A percentile compares a stretch with the other conserved stretches of the same genome.
Evolutionary conservation across 2,113 vertebrate genomes (phyloP).

Genomic region (Pica pica): DNA sequence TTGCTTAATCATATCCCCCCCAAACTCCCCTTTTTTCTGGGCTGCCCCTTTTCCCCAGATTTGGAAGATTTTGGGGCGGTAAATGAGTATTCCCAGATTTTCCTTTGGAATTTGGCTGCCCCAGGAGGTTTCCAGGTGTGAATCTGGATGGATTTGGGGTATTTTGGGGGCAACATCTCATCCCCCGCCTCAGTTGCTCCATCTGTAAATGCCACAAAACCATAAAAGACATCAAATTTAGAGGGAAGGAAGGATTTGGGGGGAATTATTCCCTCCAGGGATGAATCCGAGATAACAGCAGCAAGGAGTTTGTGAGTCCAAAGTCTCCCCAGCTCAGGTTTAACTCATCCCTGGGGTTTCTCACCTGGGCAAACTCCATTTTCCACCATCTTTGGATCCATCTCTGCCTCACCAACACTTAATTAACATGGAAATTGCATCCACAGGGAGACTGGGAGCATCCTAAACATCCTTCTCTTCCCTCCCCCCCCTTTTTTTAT

Average conservation of each 20-base stretch:
- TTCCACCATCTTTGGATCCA: not conserved
- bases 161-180: accelerated
- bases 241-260: not conserved
- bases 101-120: not conserved
- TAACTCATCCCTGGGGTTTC: not conserved
- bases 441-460: not conserved
- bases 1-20: no score
- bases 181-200: not conserved
- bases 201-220: accelerated
- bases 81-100: not conserved
- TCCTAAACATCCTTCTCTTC: not conserved
- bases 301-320: not conserved
- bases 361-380: not conserved
- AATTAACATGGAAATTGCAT: slow-evolving; percentile 22
- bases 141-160: not conserved
- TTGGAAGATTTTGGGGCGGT: not conserved
- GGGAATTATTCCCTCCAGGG: not conserved
- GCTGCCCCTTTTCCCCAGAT: not conserved
- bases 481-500: accelerated
- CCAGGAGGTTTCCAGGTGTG: not conserved
- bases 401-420: not conserved
- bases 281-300: not conserved
- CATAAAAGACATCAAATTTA: accelerated
- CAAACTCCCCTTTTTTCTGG: not conserved
- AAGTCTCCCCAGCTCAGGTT: not conserved